Percentiles rank a stretch among this genome's conserved stretches.
Conservation (phyloP, 2,888 invertebrate species). For the Deilephila porcellus region DNA sequence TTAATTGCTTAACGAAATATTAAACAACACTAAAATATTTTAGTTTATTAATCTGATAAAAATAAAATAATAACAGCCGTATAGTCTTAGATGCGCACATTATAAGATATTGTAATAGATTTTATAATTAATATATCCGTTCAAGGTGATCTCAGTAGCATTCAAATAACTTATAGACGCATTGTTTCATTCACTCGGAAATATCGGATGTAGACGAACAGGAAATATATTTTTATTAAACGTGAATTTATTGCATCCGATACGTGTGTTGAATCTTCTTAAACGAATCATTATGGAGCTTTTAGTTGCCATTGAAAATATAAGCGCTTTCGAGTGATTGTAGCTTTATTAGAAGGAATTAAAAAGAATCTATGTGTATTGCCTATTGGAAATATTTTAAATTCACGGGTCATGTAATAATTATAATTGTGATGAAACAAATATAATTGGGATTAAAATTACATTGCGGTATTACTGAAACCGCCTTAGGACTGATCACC, state of each 20-base stretch:
- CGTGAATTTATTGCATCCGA: conserved; percentile 16
- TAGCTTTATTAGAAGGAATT: background rate
- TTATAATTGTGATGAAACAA: too few relatives aligned
- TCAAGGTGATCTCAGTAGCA: conserved; percentile 16
- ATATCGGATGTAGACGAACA: background rate
- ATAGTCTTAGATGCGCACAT: background rate
- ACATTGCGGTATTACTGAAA: too few relatives aligned
- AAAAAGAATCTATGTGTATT: too few relatives aligned
- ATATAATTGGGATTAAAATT: too few relatives aligned
- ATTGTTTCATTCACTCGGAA: conserved; percentile 17
- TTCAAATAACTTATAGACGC: background rate
- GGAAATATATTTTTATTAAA: conserved; percentile 19
- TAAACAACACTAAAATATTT: too few relatives aligned
- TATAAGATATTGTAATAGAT: background rate
- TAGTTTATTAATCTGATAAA: background rate
- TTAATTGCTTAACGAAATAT: too few relatives aligned
- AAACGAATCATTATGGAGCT: background rate
- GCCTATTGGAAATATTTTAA: too few relatives aligned
- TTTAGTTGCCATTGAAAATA: background rate
- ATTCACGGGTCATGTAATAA: too few relatives aligned
- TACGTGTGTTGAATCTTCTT: conserved; percentile 1
- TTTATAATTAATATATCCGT: background rate
- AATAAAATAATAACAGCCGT: background rate
- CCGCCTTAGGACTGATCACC: too few relatives aligned
- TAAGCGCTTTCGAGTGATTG: background rate